Base-by-base conservation (phyloP, 2,113 vertebrate species). In the Craseonycteris thonglongyai region DNA sequence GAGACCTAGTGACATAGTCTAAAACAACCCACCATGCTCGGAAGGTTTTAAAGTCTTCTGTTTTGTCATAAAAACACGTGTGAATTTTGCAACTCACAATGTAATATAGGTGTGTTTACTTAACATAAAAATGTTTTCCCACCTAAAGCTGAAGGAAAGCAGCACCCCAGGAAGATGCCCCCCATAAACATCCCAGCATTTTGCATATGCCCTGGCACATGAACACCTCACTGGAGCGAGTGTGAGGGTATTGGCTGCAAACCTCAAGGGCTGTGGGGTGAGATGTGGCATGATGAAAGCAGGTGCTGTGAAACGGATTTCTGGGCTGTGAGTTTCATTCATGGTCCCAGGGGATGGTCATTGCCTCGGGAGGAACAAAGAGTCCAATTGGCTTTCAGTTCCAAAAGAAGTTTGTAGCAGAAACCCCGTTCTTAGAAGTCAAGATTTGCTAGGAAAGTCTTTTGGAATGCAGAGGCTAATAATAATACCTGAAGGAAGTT, bases 391-490 rank as follows among this genome's bases (percentile, higher is more conserved):
- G 49, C 54, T 91, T 66, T 45, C 68, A 59, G 40, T n/a, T 61
- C 59, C 21, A 40, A 90, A 71, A 78, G 54, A 74, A 42, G 15
- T 86, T 42, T 74, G 30, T 30, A 74, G 68, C 26, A 80, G 84
- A 59, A 6, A 66, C 14, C 16, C 0, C 79, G 26, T 86, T 87
- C 24, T 92, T 84, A 68, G 38, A 79, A 65, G 68, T 16, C 15
- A 28, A 40, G 51, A 87, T 63, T 86, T 91, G 49, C 84, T 40
- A 14, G 40, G 78, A 65, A 88, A 80, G 11, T 40, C 4, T 66
- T 89, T 90, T 88, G 40, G 79, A 93, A 66, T 56, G 10, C 9
- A 54, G 49, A 83, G 90, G 14, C n/a, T n/a, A n/a, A n/a, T n/a
- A 26, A 16, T 45, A 56, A 40, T 15, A 42, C 47, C 47, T 24